Conservation (phyloP, 2,888 invertebrate species). For the Tetranychus truncatus region DNA sequence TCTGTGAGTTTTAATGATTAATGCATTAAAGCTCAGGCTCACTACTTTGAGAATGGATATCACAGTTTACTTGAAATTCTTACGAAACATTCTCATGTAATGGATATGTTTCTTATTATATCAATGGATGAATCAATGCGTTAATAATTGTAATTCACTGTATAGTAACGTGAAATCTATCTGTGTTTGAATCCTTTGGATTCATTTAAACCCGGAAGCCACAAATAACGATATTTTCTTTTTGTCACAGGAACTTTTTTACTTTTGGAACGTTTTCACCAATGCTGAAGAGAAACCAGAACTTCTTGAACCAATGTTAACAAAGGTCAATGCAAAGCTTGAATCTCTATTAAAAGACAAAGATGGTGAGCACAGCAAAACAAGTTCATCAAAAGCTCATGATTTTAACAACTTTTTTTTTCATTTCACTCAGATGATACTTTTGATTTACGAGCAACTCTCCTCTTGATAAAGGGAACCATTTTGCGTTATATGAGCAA, state of each 20-base stretch:
- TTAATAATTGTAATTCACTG: no score
- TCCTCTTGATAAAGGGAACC: constrained; percentile 54
- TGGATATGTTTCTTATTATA: no score
- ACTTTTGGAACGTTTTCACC: constrained; percentile 78
- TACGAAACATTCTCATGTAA: no score
- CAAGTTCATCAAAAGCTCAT: not conserved
- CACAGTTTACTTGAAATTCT: no score
- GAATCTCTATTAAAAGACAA: not conserved
- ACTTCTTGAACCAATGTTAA: constrained; percentile 33
- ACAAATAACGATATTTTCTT: not conserved
- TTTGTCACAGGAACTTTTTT: constrained; percentile 42
- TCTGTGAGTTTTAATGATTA: no score
- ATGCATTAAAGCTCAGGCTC: no score
- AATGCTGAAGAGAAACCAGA: constrained; percentile 52
- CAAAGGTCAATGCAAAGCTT: constrained; percentile 34
- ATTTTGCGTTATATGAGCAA: constrained; percentile 59
- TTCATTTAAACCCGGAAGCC: not conserved
- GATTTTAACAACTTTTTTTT: not conserved
- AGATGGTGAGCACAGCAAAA: not conserved
- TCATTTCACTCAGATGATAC: not conserved
- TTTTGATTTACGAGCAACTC: not conserved
- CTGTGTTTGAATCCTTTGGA: not conserved
- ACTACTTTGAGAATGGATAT: no score
- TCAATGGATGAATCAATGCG: no score
- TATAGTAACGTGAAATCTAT: not conserved